Evolutionary conservation across 2,113 vertebrate species (phyloP), one percentile per base, ranked within the genome.

Genomic region (Marcusenius ussheri): DNA sequence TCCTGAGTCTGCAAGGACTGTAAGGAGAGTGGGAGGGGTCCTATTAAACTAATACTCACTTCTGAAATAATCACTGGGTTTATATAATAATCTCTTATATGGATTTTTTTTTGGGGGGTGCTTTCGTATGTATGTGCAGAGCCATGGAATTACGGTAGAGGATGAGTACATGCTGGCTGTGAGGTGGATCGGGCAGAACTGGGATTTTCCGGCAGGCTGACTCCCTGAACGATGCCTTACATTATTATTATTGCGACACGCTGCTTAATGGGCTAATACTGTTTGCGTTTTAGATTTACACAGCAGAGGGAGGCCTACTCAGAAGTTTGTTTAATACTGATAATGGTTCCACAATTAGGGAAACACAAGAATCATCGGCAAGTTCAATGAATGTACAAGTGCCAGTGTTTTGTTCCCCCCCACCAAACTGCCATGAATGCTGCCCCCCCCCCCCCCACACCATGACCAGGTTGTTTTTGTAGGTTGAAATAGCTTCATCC

Each of bases 401-500:
- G 85, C 58, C 58, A 42, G 56, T 87, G 27, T 87, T 17, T 53
- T 51, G 45, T 24, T 7, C 19, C 46, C 45, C 19, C 15, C 56
- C 47, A 9, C 89, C 53, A 51, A 87, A 77, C 21, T 87, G 84
- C 45, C 62, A 35, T 77, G 56, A 53, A 77, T 62, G 42, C n/a
- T 11, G 35, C 39, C 24, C 24, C 17, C 58, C 8, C 39, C 46
- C 9, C 84, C 89, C 56, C 5, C 5, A 91, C 92, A 88, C 88
- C 86, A 50, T 58, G 87, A 49, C 84, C 86, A 17, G 3, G 19
- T 89, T 91, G 84, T 87, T 58, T 39, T 19, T 17, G 50, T 31
- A 74, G 24, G 93, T 94, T 89, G 91, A 92, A 95, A 96, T 93
- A 94, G 93, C 94, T 95, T 94, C 94, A 95, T 96, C 96, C 96